Conservation (phyloP, 2,797 vertebrate genomes). For the Typhlichthys eigenmanni region DNA sequence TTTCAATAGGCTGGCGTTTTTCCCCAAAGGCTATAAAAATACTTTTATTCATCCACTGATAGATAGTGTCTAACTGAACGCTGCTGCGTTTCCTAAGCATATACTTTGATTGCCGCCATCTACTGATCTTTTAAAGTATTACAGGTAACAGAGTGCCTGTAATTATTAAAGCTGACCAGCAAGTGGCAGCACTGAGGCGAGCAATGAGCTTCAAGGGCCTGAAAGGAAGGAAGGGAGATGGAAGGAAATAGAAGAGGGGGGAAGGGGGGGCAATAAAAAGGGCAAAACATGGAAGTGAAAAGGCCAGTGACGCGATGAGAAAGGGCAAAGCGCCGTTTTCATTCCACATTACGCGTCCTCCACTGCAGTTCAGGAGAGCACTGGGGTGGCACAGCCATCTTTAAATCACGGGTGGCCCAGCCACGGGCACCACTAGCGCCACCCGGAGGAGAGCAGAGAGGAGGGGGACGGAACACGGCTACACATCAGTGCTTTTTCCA, state of each 20-base stretch:
- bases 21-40: conserved; percentile 9
- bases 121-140: conserved; percentile 63
- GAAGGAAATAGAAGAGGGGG: background rate
- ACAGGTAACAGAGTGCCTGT: conserved; percentile 46
- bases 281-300: conserved; percentile 44
- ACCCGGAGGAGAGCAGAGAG: conserved; percentile 7
- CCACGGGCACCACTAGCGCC: conserved; percentile 21
- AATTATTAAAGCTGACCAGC: conserved; percentile 63
- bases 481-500: conserved; percentile 49
- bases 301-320: conserved; percentile 56
- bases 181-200: conserved; percentile 86
- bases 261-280: background rate
- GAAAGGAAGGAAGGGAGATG: background rate
- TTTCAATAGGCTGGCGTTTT: conserved; percentile 20
- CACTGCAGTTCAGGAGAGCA: conserved; percentile 62
- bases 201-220: conserved; percentile 47
- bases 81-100: background rate
- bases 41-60: too few relatives aligned
- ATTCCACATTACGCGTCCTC: conserved; percentile 76
- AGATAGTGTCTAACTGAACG: too few relatives aligned
- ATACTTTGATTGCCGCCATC: conserved; percentile 70
- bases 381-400: conserved; percentile 49
- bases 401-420: conserved; percentile 40
- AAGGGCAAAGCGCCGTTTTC: conserved; percentile 77
- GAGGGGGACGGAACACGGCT: conserved; percentile 32